Percentiles rank a stretch among this genome's conserved stretches.
phyloP scores from a whole-genome alignment of 1,140 invertebrate genomes.

The Drosophila orosa region DNA sequence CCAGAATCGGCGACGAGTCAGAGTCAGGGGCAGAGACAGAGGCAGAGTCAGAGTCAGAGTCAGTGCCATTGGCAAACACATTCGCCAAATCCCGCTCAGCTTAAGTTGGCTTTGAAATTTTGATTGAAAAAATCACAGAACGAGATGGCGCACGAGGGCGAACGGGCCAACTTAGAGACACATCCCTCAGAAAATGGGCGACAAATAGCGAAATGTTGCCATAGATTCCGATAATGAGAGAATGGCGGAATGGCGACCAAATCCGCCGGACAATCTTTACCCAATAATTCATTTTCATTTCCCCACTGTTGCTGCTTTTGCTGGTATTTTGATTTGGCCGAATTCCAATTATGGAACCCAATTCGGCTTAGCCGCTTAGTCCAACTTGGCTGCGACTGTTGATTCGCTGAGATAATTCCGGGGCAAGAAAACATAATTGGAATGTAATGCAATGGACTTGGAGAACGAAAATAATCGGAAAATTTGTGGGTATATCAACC shows the following conservation, averaged over 20 bases:
- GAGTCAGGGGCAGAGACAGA: slow-evolving; percentile 4
- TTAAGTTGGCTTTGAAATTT: slow-evolving; percentile 82
- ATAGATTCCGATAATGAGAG: slow-evolving; percentile 67
- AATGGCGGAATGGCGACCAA: slow-evolving; percentile 8
- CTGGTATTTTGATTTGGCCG: slow-evolving; percentile 68
- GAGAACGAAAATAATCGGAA: slow-evolving; percentile 15
- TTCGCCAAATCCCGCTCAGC: slow-evolving; percentile 74
- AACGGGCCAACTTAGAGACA: slow-evolving; percentile 47
- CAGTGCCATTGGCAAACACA: slow-evolving; percentile 59
- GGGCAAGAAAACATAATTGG: slow-evolving; percentile 34
- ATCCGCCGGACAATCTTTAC: slow-evolving; percentile 51
- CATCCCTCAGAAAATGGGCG: slow-evolving; percentile 54
- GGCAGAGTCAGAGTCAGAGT: slow-evolving; percentile 1
- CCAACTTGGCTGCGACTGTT: slow-evolving; percentile 45
- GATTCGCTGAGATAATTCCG: slow-evolving; percentile 41
- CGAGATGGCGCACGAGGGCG: slow-evolving; percentile 10
- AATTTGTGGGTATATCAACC: not conserved
- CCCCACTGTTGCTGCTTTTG: slow-evolving; percentile 24
- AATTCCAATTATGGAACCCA: slow-evolving; percentile 52
- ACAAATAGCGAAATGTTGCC: slow-evolving; percentile 76
- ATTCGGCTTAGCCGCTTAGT: slow-evolving; percentile 33
- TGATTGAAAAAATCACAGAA: slow-evolving; percentile 80
- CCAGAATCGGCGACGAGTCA: not conserved
- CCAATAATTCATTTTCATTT: slow-evolving; percentile 69
- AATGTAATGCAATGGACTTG: slow-evolving; percentile 44